phyloP scores from a whole-genome alignment of 2,888 invertebrate genomes.

The Reticulitermes lucifugus region DNA sequence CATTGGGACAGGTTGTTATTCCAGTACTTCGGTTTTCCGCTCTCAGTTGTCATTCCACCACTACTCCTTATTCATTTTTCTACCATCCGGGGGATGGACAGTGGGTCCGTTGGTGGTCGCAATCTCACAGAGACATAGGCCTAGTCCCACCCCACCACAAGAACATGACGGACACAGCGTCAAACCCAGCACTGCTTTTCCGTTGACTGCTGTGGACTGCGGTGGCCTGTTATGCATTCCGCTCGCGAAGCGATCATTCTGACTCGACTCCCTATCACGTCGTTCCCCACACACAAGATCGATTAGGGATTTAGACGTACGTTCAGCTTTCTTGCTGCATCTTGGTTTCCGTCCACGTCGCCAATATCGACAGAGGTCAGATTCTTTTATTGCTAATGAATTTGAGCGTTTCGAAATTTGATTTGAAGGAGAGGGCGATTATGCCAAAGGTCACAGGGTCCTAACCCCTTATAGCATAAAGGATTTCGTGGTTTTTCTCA shows the following conservation, averaged over 20 bases:
- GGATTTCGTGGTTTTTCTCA: too few species aligned
- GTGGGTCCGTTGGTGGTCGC: too few species aligned
- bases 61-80: too few species aligned
- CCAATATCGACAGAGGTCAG: conserved; percentile 25
- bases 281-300: neutral
- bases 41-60: too few species aligned
- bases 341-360: neutral
- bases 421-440: neutral
- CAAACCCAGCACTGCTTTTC: neutral
- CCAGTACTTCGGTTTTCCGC: too few species aligned
- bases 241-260: conserved; percentile 34
- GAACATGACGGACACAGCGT: too few species aligned
- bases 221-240: conserved; percentile 15
- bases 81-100: too few species aligned
- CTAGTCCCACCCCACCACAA: too few species aligned
- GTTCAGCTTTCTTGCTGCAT: neutral
- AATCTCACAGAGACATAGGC: too few species aligned
- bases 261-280: neutral
- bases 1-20: too few species aligned
- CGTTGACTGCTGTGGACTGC: neutral
- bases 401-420: neutral
- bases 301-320: conserved; percentile 16
- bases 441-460: too few species aligned
- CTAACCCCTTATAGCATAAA: too few species aligned
- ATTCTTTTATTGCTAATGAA: conserved; percentile 3